A percentile compares a stretch with the other conserved stretches of the same genome.
Evolutionary conservation across 92 coral and sea anemone species (phyloP).

Genomic region (Ricordea florida): DNA sequence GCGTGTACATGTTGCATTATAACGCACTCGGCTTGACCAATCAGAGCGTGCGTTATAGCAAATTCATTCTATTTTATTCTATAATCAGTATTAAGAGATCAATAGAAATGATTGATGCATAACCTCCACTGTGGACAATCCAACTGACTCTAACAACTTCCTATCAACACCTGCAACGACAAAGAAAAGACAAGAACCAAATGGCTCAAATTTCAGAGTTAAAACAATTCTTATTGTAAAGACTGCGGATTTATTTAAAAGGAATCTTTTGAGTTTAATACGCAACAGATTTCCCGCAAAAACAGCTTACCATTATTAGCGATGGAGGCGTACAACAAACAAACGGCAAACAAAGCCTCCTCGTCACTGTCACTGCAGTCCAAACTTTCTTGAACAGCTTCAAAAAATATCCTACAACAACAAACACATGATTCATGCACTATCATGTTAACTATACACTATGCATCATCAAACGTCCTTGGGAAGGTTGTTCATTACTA

Average conservation of each 20-base stretch:
- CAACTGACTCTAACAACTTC: slow-evolving; percentile 72
- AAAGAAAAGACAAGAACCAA: neutral
- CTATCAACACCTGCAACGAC: slow-evolving; percentile 82
- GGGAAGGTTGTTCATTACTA: no score
- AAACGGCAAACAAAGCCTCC: slow-evolving; percentile 89
- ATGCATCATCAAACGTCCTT: neutral
- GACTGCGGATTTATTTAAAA: no score
- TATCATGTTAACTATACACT: neutral
- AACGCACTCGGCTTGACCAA: no score
- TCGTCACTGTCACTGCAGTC: slow-evolving; percentile 87
- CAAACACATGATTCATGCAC: neutral
- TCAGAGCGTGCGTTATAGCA: no score
- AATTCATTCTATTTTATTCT: no score
- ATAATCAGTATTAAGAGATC: no score
- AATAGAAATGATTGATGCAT: no score
- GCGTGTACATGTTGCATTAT: no score
- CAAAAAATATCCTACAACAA: slow-evolving; percentile 70
- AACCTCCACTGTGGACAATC: slow-evolving; percentile 86
- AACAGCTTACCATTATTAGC: slow-evolving; percentile 68
- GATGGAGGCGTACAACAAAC: slow-evolving; percentile 80
- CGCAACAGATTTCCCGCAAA: neutral
- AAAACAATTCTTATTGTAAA: no score
- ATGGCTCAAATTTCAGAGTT: neutral
- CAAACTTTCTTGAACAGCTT: slow-evolving; percentile 68
- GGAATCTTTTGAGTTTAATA: no score